Evolutionary conservation across 2,797 vertebrate genomes (phyloP).

Genomic region (Phataginus tetradactyla): DNA sequence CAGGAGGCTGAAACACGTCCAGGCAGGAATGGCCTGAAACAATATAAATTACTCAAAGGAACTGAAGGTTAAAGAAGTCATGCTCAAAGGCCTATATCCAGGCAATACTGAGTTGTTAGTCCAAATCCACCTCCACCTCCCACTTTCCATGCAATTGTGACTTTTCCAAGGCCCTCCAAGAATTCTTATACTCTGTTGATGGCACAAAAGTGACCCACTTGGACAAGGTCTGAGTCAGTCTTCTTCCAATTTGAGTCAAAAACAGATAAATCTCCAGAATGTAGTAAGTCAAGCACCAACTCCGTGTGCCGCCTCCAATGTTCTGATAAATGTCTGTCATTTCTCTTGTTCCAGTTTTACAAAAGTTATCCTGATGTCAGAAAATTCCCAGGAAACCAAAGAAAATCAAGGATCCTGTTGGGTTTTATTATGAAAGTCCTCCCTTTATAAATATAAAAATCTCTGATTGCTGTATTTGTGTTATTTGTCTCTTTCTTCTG

Average conservation of each 20-base stretch:
- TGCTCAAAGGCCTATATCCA: not conserved
- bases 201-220: slow-evolving; percentile 14
- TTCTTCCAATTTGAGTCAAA: not conserved
- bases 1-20: not conserved
- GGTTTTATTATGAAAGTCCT: slow-evolving; percentile 7
- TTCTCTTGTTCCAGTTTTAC: slow-evolving; percentile 5
- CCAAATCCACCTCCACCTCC: not conserved
- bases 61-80: not conserved
- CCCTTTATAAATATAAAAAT: slow-evolving; percentile 24
- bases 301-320: not conserved
- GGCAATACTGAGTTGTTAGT: not conserved
- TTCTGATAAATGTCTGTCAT: not conserved
- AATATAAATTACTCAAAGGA: not conserved
- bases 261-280: not conserved
- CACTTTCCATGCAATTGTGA: not conserved
- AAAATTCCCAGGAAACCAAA: not conserved
- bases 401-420: slow-evolving; percentile 9
- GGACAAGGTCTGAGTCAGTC: slow-evolving; percentile 11
- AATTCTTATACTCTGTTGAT: not conserved
- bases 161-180: not conserved
- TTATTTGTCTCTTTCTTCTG: slow-evolving; percentile 1
- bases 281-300: not conserved
- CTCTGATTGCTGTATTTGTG: not conserved
- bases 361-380: slow-evolving; percentile 6
- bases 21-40: not conserved